phyloP scores from a whole-genome alignment of 1,140 invertebrate species.

The Drosophila pruinosa region DNA sequence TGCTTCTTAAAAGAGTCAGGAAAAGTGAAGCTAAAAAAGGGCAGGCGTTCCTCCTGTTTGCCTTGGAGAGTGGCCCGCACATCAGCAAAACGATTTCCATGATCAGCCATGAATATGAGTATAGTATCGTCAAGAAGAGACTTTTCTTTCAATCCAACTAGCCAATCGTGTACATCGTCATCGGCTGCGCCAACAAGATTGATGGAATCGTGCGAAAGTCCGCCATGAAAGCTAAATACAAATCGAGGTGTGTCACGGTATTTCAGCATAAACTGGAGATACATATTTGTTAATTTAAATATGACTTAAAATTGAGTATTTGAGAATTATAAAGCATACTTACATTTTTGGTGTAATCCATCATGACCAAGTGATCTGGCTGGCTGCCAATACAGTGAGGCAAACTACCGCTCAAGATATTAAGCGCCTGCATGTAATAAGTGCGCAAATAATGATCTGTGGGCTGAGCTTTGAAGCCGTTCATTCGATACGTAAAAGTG shows the following conservation, averaged over 20 bases:
- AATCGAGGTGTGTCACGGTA: slow-evolving; percentile 88
- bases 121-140: slow-evolving; percentile 90
- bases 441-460: slow-evolving; percentile 96
- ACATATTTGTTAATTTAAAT: slow-evolving; percentile 1
- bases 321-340: slow-evolving; percentile 24
- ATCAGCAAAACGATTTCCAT: slow-evolving; percentile 92
- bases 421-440: slow-evolving; percentile 87
- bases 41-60: slow-evolving; percentile 94
- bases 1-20: slow-evolving; percentile 87
- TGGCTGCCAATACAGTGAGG: slow-evolving; percentile 90
- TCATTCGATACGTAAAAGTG: slow-evolving; percentile 95
- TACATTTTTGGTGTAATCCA: slow-evolving; percentile 87
- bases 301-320: neutral
- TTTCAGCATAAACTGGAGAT: slow-evolving; percentile 85
- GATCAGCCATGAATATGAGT: slow-evolving; percentile 94
- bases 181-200: slow-evolving; percentile 91
- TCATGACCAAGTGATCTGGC: slow-evolving; percentile 89
- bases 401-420: slow-evolving; percentile 84
- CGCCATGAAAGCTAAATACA: slow-evolving; percentile 93
- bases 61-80: slow-evolving; percentile 94
- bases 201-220: slow-evolving; percentile 94
- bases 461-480: slow-evolving; percentile 92
- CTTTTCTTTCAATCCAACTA: slow-evolving; percentile 85
- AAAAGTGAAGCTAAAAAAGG: slow-evolving; percentile 91
- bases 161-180: slow-evolving; percentile 87